Evolutionary conservation across 2,888 invertebrate species (phyloP), one percentile per base, ranked within the genome.

Genomic region (Synergus japonicus): DNA sequence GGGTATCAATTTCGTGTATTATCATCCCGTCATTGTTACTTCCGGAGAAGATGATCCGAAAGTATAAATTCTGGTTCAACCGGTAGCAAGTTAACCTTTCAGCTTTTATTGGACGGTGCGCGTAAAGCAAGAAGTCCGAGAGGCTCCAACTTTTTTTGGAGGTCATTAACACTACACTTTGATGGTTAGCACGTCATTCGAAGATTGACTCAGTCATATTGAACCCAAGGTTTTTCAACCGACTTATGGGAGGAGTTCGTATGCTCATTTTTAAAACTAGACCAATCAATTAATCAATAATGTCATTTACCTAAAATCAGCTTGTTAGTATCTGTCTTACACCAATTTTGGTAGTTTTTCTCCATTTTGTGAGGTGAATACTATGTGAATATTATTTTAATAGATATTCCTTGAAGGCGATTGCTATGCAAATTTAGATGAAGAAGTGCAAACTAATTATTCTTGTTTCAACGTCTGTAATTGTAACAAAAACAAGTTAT

Each of bases 1-100:
- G 18, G 43, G 44, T 22, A 44, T 65, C 66, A 46, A 77, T 66
- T 41, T 44, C n/a, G 15, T 44, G 49, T 77, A 77, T 77, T 63
- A 29, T 67, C 60, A 67, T 65, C 49, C 65, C 77, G 64, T 67
- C 67, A 44, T 37, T 80, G 65, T 81, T 73, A 67, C 79, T 80
- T 79, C 78, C 79, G 79, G 81, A 79, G 41, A 18, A 13, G 41
- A 67, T 22, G 43, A 43, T 43, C 12, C 41, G 41, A 67, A 67
- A 41, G 8, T 67, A 7, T 67, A 67, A 41, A 41, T 15, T 67
- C n/a, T 44, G 67, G 67, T 67, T 67, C 37, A 67, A n/a, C 67
- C 41, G 15, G 67, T 41, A 67, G 67, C 67, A 1, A 44, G n/a
- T n/a, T 67, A 41, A 60, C 60, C 60, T 60, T 60, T 60, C 22